Evolutionary conservation across 2,113 vertebrate species (phyloP), one percentile per base, ranked within the genome.

Genomic region (Romanogobio albipinnatus): DNA sequence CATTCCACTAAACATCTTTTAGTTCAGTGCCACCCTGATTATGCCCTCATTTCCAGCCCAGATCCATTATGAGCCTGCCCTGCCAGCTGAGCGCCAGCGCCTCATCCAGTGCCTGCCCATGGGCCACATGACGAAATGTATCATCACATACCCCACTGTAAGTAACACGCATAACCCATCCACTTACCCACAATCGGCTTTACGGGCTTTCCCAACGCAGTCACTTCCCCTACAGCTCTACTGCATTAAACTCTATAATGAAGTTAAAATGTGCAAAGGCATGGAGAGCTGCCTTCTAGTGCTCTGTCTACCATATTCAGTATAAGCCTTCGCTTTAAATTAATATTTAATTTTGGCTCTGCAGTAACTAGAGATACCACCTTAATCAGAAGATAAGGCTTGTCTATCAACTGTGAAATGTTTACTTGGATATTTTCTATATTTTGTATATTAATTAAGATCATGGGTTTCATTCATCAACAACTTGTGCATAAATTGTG

Each of bases 91-190:
- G 39, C 85, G 86, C 33, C 84, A 84, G 76, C 64, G 29, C 47
- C 89, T 91, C 4, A 51, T 80, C 13, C 86, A 84, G 75, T 83
- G 58, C 47, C 84, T 87, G 76, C 89, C 87, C 6, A 39, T 86
- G 9, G 89, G 89, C 53, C 87, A 91, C 86, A 80, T 91, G 86
- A 86, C 43, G 39, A 91, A 91, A 85, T 91, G 90, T 47, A 88
- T 91, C 82, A 39, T 91, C 87, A 91, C 89, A 0, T 90, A 91
- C 58, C 84, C 84, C 17, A 91, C 86, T 39, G 90, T 91, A 49
- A 90, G 90, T 88, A 59, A 82, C 68, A 71, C 9, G 56, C 76
- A n/a, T 33, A 81, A 33, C 70, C 33, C 29, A 81, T 26, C 33
- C 66, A 24, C 22, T 66, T 76, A 80, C 47, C 61, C 53, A 76